phyloP scores from a whole-genome alignment of 1,140 invertebrate species.

The Nasonia giraulti region DNA sequence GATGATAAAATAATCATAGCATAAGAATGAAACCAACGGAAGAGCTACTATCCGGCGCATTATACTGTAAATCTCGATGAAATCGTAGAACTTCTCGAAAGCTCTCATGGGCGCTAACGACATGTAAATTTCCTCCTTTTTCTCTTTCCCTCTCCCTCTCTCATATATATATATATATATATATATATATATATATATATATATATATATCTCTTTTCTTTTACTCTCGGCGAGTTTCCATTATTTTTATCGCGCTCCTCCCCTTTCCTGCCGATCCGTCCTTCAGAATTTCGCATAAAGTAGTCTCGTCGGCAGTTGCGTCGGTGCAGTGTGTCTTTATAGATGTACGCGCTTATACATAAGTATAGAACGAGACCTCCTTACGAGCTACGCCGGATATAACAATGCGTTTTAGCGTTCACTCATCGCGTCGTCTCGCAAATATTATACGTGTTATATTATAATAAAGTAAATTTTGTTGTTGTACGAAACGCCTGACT shows the following conservation, averaged over 20 bases:
- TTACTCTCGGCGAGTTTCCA: conserved; percentile 27
- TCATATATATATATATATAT: too few relatives aligned
- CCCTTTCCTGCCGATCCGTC: conserved; percentile 24
- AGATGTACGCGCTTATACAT: neutral
- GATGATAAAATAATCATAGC: neutral
- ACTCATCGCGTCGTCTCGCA: too few relatives aligned
- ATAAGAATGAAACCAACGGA: neutral
- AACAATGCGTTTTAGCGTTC: too few relatives aligned
- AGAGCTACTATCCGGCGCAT: neutral
- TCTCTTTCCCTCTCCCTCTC: neutral
- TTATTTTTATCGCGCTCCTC: conserved; percentile 24
- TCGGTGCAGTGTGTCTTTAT: neutral
- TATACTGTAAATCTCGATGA: too few relatives aligned
- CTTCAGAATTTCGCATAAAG: conserved; percentile 35
- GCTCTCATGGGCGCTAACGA: neutral
- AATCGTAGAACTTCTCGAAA: too few relatives aligned
- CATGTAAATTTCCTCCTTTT: neutral
- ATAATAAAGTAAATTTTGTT: too few relatives aligned
- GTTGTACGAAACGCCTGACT: neutral
- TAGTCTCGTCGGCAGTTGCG: neutral
- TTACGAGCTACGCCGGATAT: too few relatives aligned
- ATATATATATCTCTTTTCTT: too few relatives aligned
- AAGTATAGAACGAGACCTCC: too few relatives aligned
- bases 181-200: too few relatives aligned
- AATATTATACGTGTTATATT: too few relatives aligned